These are phyloP conservation scores for Muscina levida DNA, from an alignment of 2,888 invertebrate species.

Conservation along the genomic window DNA sequence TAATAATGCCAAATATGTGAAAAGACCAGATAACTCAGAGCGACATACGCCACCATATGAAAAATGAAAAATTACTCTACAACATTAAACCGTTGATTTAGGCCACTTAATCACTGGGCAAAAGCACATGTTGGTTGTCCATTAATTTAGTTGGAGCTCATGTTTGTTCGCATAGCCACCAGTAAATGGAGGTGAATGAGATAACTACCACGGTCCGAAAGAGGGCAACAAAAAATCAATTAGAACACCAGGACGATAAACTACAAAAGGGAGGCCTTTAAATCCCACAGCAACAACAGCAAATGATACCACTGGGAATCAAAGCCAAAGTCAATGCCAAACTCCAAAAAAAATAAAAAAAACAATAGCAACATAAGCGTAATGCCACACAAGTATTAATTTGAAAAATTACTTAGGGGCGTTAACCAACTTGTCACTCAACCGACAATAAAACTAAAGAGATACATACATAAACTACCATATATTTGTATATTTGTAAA, in stretches of 20 bases:
- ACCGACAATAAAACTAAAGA: constrained; percentile 46
- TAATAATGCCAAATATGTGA: constrained; percentile 4
- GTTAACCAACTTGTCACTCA: constrained; percentile 70
- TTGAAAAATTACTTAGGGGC: constrained; percentile 70
- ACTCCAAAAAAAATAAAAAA: constrained; percentile 6
- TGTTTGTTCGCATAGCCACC: background rate
- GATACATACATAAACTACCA: constrained; percentile 41
- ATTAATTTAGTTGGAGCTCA: constrained; percentile 60
- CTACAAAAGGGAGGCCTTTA: constrained; percentile 67
- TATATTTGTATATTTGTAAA: no score
- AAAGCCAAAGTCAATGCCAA: constrained; percentile 38
- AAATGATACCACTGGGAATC: constrained; percentile 57
- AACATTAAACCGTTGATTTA: constrained; percentile 67
- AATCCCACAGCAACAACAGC: constrained; percentile 49
- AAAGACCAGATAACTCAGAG: background rate
- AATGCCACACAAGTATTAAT: constrained; percentile 68
- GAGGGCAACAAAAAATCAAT: constrained; percentile 65
- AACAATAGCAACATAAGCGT: no score
- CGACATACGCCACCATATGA: background rate
- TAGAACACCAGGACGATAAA: constrained; percentile 66
- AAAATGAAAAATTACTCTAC: constrained; percentile 61
- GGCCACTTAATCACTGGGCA: constrained; percentile 65
- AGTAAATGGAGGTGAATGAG: background rate
- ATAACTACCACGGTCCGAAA: background rate
- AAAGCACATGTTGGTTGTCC: constrained; percentile 60